These are phyloP conservation scores for Pteropus rufus DNA, from an alignment of 2,797 vertebrate genomes.

Conservation along the genomic window DNA sequence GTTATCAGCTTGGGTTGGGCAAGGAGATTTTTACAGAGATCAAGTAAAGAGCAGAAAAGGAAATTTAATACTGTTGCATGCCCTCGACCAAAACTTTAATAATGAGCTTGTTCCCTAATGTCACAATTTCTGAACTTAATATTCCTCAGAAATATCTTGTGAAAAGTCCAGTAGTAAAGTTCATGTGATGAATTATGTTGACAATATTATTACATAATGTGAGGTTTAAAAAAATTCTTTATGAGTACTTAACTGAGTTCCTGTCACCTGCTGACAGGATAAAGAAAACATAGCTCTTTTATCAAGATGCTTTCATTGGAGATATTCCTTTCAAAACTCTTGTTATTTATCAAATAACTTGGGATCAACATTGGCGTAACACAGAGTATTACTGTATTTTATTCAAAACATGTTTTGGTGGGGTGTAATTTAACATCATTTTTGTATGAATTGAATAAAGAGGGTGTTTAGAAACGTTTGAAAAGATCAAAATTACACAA, in stretches of 20 bases:
- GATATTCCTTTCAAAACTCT: not conserved
- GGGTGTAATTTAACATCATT: not conserved
- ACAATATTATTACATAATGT: not conserved
- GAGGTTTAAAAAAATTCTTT: not conserved
- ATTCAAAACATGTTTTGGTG: constrained; percentile 28
- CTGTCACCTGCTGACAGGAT: not conserved
- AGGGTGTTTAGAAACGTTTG: constrained; percentile 9
- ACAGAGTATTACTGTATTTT: not conserved
- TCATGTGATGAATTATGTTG: constrained; percentile 28
- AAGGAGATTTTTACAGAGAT: constrained; percentile 36
- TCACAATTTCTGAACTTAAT: constrained; percentile 10
- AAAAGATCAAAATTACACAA: constrained; percentile 50
- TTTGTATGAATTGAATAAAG: not conserved
- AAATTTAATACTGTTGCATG: constrained; percentile 16
- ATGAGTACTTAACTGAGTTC: not conserved
- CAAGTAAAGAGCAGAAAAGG: constrained; percentile 9
- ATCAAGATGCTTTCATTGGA: not conserved
- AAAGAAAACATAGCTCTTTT: not conserved
- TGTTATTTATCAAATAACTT: constrained; percentile 30
- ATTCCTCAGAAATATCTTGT: constrained; percentile 3
- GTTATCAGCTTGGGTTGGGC: not conserved
- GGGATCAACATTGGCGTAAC: not conserved
- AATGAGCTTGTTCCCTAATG: constrained; percentile 40
- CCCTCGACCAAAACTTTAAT: constrained; percentile 34
- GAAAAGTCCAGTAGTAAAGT: constrained; percentile 18